phyloP scores from a whole-genome alignment of 2,113 vertebrate species.

The Egretta garzetta region DNA sequence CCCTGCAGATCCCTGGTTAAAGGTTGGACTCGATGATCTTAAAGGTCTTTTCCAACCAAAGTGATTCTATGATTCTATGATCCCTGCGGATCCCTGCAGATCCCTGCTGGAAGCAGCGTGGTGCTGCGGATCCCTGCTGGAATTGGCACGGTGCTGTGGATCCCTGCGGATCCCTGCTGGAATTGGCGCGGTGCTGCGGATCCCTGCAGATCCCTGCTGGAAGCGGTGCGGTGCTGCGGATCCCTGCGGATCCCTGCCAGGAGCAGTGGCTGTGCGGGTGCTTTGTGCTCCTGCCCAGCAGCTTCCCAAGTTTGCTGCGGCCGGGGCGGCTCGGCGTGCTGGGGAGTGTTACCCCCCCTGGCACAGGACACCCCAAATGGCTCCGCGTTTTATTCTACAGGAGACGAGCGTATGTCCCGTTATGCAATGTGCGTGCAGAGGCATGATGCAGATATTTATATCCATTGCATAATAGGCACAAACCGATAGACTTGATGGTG shows the following conservation, averaged over 20 bases:
- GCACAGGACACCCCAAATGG: neutral
- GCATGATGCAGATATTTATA: neutral
- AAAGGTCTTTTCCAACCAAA: too few relatives aligned
- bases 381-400: rapidly evolving
- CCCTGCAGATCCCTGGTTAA: too few relatives aligned
- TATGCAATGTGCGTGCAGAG: rapidly evolving
- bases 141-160: too few relatives aligned
- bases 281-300: neutral
- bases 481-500: neutral
- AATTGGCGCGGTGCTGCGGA: neutral
- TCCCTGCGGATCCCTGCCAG: neutral
- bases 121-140: too few relatives aligned
- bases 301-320: neutral
- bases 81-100: too few relatives aligned
- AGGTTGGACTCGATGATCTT: too few relatives aligned
- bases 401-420: rapidly evolving
- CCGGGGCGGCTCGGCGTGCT: rapidly evolving
- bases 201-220: neutral
- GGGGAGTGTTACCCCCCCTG: neutral
- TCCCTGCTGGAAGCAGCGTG: too few relatives aligned
- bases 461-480: neutral
- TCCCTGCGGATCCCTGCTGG: neutral
- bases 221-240: neutral
- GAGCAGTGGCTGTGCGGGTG: neutral
- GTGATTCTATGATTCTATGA: too few relatives aligned